Evolutionary conservation across 2,888 invertebrate species (phyloP).

Genomic region (Nysson spinosus): DNA sequence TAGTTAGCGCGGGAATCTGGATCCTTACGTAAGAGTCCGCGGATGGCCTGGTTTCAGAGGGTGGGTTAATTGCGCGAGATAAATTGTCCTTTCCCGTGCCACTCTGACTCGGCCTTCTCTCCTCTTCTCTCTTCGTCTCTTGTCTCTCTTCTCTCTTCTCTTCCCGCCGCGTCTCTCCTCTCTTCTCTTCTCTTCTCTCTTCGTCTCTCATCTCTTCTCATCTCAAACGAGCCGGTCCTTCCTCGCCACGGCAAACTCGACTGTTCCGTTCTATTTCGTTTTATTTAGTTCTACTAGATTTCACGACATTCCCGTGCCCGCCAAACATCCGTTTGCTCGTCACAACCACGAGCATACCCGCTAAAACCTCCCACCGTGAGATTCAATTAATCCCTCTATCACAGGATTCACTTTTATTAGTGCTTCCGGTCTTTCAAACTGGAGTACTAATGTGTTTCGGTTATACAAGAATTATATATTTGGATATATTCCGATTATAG

Average conservation of each 20-base stretch:
- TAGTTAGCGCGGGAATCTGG: too few relatives aligned
- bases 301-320: conserved; percentile 41
- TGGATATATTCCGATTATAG: too few relatives aligned
- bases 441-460: too few relatives aligned
- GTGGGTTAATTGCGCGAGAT: conserved; percentile 65
- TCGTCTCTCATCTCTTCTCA: conserved; percentile 25
- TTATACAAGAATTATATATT: too few relatives aligned
- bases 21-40: conserved; percentile 51
- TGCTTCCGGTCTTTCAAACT: too few relatives aligned
- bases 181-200: too few relatives aligned
- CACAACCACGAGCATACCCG: conserved; percentile 22
- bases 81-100: conserved; percentile 65
- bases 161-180: too few relatives aligned
- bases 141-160: too few relatives aligned
- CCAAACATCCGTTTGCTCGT: conserved; percentile 48
- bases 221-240: conserved; percentile 50
- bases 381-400: too few relatives aligned
- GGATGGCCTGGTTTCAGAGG: conserved; percentile 57
- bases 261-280: conserved; percentile 52
- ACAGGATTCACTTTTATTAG: too few relatives aligned
- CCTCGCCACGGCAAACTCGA: conserved; percentile 15
- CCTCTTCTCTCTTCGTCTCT: too few relatives aligned
- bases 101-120: conserved; percentile 12
- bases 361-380: conserved; percentile 27
- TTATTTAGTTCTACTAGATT: conserved; percentile 30